Evolutionary conservation across 2,888 invertebrate species (phyloP), one percentile per base, ranked within the genome.

Genomic region (Scrobipalpa costella): DNA sequence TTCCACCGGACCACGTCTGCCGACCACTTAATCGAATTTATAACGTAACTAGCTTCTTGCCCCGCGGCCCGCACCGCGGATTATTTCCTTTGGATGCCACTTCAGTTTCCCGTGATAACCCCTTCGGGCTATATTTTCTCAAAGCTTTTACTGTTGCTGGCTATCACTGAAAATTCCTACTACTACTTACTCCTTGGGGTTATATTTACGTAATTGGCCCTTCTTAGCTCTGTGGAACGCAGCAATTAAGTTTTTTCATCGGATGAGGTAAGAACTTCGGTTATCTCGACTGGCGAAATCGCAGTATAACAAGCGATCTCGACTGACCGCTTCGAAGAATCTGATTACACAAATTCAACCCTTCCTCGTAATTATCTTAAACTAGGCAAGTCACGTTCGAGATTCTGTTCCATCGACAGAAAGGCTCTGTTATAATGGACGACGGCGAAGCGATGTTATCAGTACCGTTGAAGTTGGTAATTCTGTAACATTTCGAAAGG

Each of bases 301-400:
- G 47, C 38, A 1, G 63, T 38, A 17, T 62, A 65, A 62, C 47
- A 67, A 71, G 71, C 69, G 72, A 71, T 69, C 68, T 72, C 68
- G 66, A 68, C 68, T 76, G 73, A 73, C 77, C 74, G 74, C 75
- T 77, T 78, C 75, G 73, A 77, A 73, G 73, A 75, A 74, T 74
- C 70, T 73, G 71, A 75, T 75, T 72, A 76, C 72, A 78, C 73
- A 73, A 78, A 78, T 75, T 77, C 69, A 77, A 73, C 73, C 75
- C 72, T 75, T 77, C 69, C 67, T 71, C 68, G 69, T 76, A 77
- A 79, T 78, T 77, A 73, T 74, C 70, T 73, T 63, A 69, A 72
- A 75, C 72, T 71, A 75, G 71, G 74, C 76, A 73, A 80, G 79
- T 79, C 79, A 80, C 80, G 76, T 78, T 72, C 68, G 63, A 60